These are phyloP conservation scores for Cylas formicarius DNA, from an alignment of 1,140 invertebrate genomes.

Conservation along the genomic window DNA sequence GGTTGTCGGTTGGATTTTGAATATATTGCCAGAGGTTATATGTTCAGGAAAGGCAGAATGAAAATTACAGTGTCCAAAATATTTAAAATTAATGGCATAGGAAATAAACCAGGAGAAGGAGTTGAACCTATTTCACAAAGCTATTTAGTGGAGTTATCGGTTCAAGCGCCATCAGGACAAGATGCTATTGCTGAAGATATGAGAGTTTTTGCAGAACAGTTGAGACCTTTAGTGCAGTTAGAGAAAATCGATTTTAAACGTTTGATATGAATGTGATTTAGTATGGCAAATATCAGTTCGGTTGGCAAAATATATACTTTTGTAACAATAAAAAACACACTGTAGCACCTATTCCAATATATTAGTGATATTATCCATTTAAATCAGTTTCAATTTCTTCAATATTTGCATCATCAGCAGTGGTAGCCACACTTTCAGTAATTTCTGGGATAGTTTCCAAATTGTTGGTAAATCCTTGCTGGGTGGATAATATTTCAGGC, in stretches of 20 bases:
- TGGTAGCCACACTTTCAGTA: slow-evolving; percentile 15
- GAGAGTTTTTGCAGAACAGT: slow-evolving; percentile 89
- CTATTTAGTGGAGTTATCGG: slow-evolving; percentile 89
- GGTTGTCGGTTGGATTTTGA: slow-evolving; percentile 89
- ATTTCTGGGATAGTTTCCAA: slow-evolving; percentile 21
- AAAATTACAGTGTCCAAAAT: slow-evolving; percentile 95
- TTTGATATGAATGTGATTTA: slow-evolving; percentile 49
- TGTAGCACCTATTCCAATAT: no score
- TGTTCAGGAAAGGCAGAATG: slow-evolving; percentile 95
- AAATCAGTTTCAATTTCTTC: neutral
- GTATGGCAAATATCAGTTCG: neutral
- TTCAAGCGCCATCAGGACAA: slow-evolving; percentile 85
- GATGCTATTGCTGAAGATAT: slow-evolving; percentile 94
- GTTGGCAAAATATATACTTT: slow-evolving; percentile 1
- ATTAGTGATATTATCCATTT: slow-evolving; percentile 3
- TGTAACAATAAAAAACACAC: neutral
- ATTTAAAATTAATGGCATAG: slow-evolving; percentile 69
- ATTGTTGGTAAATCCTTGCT: slow-evolving; percentile 13
- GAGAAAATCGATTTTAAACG: slow-evolving; percentile 88
- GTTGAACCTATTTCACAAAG: slow-evolving; percentile 85
- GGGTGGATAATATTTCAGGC: slow-evolving; percentile 1
- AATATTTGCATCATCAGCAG: no score
- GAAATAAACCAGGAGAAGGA: slow-evolving; percentile 59
- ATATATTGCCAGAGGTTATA: slow-evolving; percentile 87
- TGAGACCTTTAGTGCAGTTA: slow-evolving; percentile 82